Conservation (phyloP, 2,113 vertebrate species). For the Lethenteron camtschaticum region DNA sequence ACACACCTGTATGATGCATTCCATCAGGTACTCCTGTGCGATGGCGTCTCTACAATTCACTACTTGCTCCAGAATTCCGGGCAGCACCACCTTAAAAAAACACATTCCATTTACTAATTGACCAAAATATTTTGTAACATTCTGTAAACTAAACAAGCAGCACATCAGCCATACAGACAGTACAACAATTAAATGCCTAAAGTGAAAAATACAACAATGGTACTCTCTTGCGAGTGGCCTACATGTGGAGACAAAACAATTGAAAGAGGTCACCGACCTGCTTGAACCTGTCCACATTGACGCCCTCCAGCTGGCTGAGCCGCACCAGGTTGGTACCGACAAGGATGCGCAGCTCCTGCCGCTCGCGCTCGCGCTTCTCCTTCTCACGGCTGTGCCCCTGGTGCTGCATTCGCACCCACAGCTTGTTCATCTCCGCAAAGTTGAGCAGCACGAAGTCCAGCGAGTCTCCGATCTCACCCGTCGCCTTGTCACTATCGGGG, state of each 20-base stretch:
- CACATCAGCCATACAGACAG: too few relatives aligned
- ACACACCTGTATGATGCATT: slow-evolving; percentile 91
- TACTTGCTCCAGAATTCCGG: slow-evolving; percentile 85
- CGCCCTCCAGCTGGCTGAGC: slow-evolving; percentile 86
- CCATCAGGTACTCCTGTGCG: slow-evolving; percentile 98
- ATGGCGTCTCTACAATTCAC: slow-evolving; percentile 91
- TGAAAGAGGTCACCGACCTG: slow-evolving; percentile 29
- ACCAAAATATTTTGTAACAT: too few relatives aligned
- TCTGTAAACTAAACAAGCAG: too few relatives aligned
- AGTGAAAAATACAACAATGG: too few relatives aligned
- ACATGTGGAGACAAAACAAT: too few relatives aligned
- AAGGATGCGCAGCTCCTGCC: slow-evolving; percentile 77
- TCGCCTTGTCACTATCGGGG: slow-evolving; percentile 55
- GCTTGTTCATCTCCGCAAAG: slow-evolving; percentile 97
- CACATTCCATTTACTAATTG: too few relatives aligned
- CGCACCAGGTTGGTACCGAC: slow-evolving; percentile 92
- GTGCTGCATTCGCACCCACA: slow-evolving; percentile 97
- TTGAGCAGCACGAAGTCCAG: slow-evolving; percentile 93
- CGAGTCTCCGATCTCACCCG: slow-evolving; percentile 83
- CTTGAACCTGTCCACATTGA: slow-evolving; percentile 90
- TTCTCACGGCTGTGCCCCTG: slow-evolving; percentile 87
- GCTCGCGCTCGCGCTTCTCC: slow-evolving; percentile 78
- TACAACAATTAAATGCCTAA: too few relatives aligned
- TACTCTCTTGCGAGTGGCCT: too few relatives aligned
- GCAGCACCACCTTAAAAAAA: slow-evolving; percentile 46